Evolutionary conservation across 1,140 invertebrate genomes (phyloP).

Genomic region (Anthonomus grandis): DNA sequence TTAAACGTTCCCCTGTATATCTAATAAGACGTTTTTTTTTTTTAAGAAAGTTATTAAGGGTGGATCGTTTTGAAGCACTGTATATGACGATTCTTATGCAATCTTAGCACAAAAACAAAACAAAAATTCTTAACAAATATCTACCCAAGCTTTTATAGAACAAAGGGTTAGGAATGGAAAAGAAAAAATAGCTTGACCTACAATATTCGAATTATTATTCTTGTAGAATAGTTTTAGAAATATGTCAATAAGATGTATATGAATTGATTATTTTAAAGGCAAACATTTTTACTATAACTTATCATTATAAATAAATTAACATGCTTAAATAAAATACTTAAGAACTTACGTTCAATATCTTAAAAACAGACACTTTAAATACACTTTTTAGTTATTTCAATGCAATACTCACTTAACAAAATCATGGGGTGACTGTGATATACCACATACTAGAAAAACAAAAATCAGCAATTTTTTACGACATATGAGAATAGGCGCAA

Average conservation of each 20-base stretch:
- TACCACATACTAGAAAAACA: neutral
- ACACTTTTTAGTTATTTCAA: conserved; percentile 2
- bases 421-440: conserved; percentile 2
- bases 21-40: no score
- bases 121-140: no score
- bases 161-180: no score
- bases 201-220: no score
- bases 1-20: no score
- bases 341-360: conserved; percentile 1
- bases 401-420: neutral
- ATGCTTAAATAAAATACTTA: conserved; percentile 2
- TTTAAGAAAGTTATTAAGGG: no score
- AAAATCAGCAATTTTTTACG: neutral
- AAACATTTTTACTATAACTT: neutral
- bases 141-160: no score
- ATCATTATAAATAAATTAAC: conserved; percentile 3
- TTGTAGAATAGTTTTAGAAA: neutral
- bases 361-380: conserved; percentile 1
- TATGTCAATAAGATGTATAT: neutral
- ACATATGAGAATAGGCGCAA: conserved; percentile 1
- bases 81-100: no score
- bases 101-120: no score
- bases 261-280: conserved; percentile 1
- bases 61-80: no score
- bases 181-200: no score